phyloP scores from a whole-genome alignment of 2,888 invertebrate species.

The Folsomia manolachei region DNA sequence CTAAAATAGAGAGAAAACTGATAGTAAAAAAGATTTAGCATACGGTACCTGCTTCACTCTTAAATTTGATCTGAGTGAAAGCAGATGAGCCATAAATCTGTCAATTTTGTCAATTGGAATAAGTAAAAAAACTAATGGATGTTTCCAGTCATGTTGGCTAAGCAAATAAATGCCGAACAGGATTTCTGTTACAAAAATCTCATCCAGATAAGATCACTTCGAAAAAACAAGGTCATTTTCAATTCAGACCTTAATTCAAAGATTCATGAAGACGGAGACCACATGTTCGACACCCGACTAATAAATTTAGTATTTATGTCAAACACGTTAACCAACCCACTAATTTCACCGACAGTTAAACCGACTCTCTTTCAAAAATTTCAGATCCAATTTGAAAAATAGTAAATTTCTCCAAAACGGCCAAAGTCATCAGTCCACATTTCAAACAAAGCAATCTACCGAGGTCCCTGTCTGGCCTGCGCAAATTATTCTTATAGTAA shows the following conservation, averaged over 20 bases:
- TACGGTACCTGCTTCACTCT: background rate
- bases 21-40: background rate
- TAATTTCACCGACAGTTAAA: too few species aligned
- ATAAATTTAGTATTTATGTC: too few species aligned
- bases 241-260: background rate
- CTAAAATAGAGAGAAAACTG: background rate
- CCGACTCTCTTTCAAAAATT: background rate
- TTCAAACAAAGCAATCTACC: too few species aligned
- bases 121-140: background rate
- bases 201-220: background rate
- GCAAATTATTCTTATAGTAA: too few species aligned
- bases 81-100: slow-evolving; percentile 7
- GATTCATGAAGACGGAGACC: too few species aligned
- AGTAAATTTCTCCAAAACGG: too few species aligned
- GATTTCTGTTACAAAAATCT: too few species aligned
- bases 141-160: slow-evolving; percentile 4
- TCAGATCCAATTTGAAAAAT: background rate
- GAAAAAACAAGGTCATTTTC: background rate
- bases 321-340: too few species aligned
- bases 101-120: too few species aligned
- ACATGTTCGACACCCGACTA: too few species aligned
- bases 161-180: background rate
- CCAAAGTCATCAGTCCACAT: too few species aligned
- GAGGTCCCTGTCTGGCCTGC: too few species aligned
- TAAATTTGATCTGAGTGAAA: background rate